Conservation (phyloP, 2,113 vertebrate genomes). For the Cyphomyrus discorhynchus region DNA sequence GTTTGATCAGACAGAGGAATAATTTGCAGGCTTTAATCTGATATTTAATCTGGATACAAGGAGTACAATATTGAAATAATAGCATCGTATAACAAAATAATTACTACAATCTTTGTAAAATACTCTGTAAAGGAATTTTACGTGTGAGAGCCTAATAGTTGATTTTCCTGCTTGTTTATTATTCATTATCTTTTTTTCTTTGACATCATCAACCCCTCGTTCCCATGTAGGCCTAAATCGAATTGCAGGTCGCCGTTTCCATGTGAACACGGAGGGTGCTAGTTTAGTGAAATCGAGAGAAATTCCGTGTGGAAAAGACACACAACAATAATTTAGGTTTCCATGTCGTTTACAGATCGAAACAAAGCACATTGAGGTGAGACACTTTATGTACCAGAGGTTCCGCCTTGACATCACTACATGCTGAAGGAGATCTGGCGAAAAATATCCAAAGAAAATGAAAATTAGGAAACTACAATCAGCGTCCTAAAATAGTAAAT, state of each 20-base stretch:
- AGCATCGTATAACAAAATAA: background rate
- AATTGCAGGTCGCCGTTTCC: background rate
- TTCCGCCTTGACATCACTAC: background rate
- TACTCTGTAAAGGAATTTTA: background rate
- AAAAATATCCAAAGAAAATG: background rate
- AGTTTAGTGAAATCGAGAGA: background rate
- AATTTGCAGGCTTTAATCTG: slow-evolving; percentile 19
- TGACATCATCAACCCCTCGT: background rate
- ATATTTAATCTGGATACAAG: slow-evolving; percentile 19
- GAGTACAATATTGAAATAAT: background rate
- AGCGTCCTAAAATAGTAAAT: background rate
- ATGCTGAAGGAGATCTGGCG: background rate
- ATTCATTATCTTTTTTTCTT: background rate
- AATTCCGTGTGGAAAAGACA: too few relatives aligned
- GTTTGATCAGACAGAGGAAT: slow-evolving; percentile 10
- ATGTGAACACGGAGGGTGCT: background rate
- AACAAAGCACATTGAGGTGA: background rate
- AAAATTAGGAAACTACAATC: background rate
- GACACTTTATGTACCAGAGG: background rate
- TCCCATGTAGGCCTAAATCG: background rate
- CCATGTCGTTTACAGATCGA: background rate
- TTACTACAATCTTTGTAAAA: background rate
- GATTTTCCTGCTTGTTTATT: background rate
- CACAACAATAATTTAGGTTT: background rate
- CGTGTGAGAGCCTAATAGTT: background rate